Conservation (phyloP, 2,888 invertebrate genomes). For the Lissonota sp. region DNA sequence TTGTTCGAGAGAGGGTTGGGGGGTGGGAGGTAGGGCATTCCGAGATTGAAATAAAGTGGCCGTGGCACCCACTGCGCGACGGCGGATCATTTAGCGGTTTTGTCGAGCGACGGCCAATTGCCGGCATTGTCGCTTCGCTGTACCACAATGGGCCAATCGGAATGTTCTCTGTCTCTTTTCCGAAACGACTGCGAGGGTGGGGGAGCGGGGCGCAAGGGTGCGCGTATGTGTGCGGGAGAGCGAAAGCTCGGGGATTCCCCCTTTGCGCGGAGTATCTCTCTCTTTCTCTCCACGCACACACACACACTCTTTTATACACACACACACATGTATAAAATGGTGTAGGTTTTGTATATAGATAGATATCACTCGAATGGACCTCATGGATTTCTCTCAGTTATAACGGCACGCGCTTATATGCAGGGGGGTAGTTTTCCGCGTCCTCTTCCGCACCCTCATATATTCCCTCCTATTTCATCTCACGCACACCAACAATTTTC, state of each 20-base stretch:
- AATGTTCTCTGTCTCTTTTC: slow-evolving; percentile 82
- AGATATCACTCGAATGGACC: slow-evolving; percentile 46
- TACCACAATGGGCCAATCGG: slow-evolving; percentile 84
- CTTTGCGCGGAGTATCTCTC: slow-evolving; percentile 44
- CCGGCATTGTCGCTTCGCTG: slow-evolving; percentile 84
- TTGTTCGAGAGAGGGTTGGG: slow-evolving; percentile 46
- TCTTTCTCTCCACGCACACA: slow-evolving; percentile 33
- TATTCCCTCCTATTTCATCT: slow-evolving; percentile 25
- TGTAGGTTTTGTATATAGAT: slow-evolving; percentile 7
- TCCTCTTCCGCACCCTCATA: slow-evolving; percentile 40
- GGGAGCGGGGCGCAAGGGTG: slow-evolving; percentile 7
- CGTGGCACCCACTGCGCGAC: slow-evolving; percentile 81
- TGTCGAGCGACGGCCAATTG: slow-evolving; percentile 84
- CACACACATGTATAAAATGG: slow-evolving; percentile 13
- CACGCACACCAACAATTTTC: slow-evolving; percentile 40
- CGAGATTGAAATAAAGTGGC: slow-evolving; percentile 84
- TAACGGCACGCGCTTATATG: slow-evolving; percentile 58
- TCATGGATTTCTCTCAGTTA: slow-evolving; percentile 45
- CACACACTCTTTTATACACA: slow-evolving; percentile 3
- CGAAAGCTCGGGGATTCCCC: slow-evolving; percentile 34
- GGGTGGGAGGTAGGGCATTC: slow-evolving; percentile 74
- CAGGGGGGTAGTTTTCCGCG: slow-evolving; percentile 39
- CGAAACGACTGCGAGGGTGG: slow-evolving; percentile 60
- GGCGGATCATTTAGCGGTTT: slow-evolving; percentile 84
- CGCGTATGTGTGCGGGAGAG: slow-evolving; percentile 22